These are phyloP conservation scores for Apus apus DNA, from an alignment of 2,113 vertebrate species.

Conservation along the genomic window DNA sequence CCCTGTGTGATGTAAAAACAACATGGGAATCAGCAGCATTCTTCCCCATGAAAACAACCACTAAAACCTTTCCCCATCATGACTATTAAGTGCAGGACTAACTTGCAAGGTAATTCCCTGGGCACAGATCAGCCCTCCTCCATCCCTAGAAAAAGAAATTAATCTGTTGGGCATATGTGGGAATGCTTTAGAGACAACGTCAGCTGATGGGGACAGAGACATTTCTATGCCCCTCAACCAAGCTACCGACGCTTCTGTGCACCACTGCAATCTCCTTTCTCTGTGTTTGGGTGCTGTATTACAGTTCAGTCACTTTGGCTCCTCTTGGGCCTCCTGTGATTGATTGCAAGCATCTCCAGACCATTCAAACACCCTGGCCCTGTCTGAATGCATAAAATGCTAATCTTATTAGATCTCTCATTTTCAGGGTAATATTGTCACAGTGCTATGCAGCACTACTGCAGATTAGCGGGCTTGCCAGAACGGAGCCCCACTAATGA, in stretches of 20 bases:
- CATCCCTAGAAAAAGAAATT: background rate
- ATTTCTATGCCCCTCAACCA: background rate
- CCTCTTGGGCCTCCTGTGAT: background rate
- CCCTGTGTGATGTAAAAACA: background rate
- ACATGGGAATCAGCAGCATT: background rate
- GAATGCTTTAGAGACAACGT: background rate
- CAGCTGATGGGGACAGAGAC: background rate
- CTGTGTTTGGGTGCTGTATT: background rate
- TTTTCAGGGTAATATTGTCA: constrained; percentile 76
- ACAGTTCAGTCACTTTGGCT: background rate
- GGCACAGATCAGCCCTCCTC: background rate
- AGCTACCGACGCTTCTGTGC: background rate
- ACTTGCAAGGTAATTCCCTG: background rate
- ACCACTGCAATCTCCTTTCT: background rate
- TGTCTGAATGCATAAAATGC: constrained; percentile 63
- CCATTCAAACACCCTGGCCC: constrained; percentile 8
- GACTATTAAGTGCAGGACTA: background rate
- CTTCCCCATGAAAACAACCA: background rate
- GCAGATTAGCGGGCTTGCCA: constrained; percentile 78
- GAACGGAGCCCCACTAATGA: constrained; percentile 77
- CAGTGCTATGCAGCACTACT: constrained; percentile 72
- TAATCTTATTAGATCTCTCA: constrained; percentile 81
- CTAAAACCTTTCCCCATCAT: background rate
- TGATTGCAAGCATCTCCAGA: constrained; percentile 32
- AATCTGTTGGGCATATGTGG: background rate